A percentile compares a stretch with the other conserved stretches of the same genome.
Evolutionary conservation across 2,113 vertebrate genomes (phyloP).

Genomic region (Cranoglanis bouderius): DNA sequence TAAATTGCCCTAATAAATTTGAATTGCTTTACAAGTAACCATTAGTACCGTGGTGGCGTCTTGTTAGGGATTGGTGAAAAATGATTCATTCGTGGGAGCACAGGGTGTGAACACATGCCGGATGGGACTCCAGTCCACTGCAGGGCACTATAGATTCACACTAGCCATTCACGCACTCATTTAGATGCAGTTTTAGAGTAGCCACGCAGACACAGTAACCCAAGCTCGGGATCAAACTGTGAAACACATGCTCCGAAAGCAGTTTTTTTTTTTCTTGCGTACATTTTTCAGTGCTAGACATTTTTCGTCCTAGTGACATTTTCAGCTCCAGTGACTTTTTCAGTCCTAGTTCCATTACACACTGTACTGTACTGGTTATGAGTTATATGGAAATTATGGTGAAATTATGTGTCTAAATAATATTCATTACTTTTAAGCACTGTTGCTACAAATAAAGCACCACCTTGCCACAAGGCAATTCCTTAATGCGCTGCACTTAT

Average conservation of each 20-base stretch:
- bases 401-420: too few relatives aligned
- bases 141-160: background rate
- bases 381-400: too few relatives aligned
- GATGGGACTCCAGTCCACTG: background rate
- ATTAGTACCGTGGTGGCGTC: background rate
- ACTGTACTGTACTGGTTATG: background rate
- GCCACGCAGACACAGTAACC: background rate
- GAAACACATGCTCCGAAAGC: too few relatives aligned
- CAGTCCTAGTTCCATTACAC: background rate
- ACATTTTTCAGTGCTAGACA: too few relatives aligned
- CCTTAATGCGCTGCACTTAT: too few relatives aligned
- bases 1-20: background rate
- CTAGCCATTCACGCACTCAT: background rate
- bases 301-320: background rate
- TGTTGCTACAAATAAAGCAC: too few relatives aligned
- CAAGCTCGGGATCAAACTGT: background rate
- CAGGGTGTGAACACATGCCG: background rate
- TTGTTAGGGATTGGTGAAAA: background rate
- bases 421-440: too few relatives aligned
- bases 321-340: background rate
- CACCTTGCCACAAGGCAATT: too few relatives aligned
- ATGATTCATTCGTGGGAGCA: background rate
- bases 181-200: too few relatives aligned
- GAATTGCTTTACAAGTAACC: background rate
- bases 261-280: too few relatives aligned